Base-by-base conservation (phyloP, 2,113 vertebrate species). In the Aegithalos caudatus region DNA sequence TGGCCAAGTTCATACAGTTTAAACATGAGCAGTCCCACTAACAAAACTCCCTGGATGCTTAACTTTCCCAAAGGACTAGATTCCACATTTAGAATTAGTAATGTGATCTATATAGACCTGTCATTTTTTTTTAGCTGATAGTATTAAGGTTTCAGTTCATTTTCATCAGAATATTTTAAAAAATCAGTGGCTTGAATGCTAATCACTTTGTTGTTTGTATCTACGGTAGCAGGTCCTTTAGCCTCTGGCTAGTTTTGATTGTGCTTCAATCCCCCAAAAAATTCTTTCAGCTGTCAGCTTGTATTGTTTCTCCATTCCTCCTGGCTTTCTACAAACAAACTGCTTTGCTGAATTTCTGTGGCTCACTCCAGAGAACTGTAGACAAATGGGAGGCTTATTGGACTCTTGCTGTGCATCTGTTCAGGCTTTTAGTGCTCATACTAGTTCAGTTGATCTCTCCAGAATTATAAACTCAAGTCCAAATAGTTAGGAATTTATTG, bases 281-380 rank as follows among this genome's bases (percentile, higher is more conserved):
- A 14, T 45, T 40, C 20, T 92, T 81, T 94, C 33, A 48, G 47
- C 92, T 93, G 88, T 88, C 85, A 90, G n/a, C 45, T 87, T 94
- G 27, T 67, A 73, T 64, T 84, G 70, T 85, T 93, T 92, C 44
- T 91, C 58, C 6, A 28, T 64, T 89, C 35, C 61, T 90, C 77
- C 78, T 86, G 31, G 69, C 66, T 78, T 94, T 89, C 92, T 96
- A 50, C 27, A 90, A 81, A 72, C 61, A 69, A 88, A 74, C 33
- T 4, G 0, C 37, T 81, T 42, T 29, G 64, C 61, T 61, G 48
- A 92, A 91, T 91, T 78, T 53, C 31, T 88, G 17, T 81, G 37
- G 16, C 40, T 86, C 48, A 22, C 61, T 69, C 20, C 14, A 67
- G 60, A 76, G 81, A 70, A 45, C 38, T 50, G 37, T 15, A 51